A percentile compares a stretch with the other conserved stretches of the same genome.
phyloP scores from a whole-genome alignment of 2,888 invertebrate species.

The Parascotia fuliginaria region DNA sequence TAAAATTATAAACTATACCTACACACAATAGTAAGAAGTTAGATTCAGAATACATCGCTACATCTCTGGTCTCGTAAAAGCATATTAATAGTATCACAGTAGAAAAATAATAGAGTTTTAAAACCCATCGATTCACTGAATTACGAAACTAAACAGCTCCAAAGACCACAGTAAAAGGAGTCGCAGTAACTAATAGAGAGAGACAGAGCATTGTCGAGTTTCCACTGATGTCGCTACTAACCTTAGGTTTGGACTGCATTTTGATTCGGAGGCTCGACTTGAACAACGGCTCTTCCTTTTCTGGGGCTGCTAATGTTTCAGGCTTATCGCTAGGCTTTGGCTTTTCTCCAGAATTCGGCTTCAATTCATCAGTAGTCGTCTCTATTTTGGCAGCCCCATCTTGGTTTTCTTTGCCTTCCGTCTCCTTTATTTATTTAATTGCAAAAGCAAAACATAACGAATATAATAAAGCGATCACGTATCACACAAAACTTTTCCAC shows the following conservation, averaged over 20 bases:
- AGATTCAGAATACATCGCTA: constrained; percentile 19
- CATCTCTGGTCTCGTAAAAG: constrained; percentile 19
- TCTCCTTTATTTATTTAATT: constrained; percentile 73
- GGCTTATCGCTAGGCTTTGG: constrained; percentile 55
- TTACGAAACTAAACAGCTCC: constrained; percentile 49
- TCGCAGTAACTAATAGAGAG: constrained; percentile 69
- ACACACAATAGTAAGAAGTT: constrained; percentile 43
- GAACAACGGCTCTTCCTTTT: constrained; percentile 80
- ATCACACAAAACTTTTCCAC: constrained; percentile 50
- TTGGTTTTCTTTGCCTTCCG: constrained; percentile 71
- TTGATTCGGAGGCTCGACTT: constrained; percentile 79
- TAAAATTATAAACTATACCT: constrained; percentile 46
- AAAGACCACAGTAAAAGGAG: constrained; percentile 61
- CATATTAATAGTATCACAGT: constrained; percentile 20
- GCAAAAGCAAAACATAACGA: constrained; percentile 79
- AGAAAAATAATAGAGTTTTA: constrained; percentile 14
- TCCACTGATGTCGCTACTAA: constrained; percentile 63
- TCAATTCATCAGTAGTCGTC: constrained; percentile 79
- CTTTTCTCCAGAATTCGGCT: constrained; percentile 70
- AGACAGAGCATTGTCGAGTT: constrained; percentile 53
- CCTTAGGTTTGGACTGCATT: constrained; percentile 72
- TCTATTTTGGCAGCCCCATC: constrained; percentile 80
- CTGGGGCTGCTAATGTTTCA: constrained; percentile 63
- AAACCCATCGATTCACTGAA: constrained; percentile 45
- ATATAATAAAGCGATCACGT: constrained; percentile 68